These are phyloP conservation scores for Pterocles burchelli DNA, from an alignment of 2,113 vertebrate genomes.

Conservation along the genomic window DNA sequence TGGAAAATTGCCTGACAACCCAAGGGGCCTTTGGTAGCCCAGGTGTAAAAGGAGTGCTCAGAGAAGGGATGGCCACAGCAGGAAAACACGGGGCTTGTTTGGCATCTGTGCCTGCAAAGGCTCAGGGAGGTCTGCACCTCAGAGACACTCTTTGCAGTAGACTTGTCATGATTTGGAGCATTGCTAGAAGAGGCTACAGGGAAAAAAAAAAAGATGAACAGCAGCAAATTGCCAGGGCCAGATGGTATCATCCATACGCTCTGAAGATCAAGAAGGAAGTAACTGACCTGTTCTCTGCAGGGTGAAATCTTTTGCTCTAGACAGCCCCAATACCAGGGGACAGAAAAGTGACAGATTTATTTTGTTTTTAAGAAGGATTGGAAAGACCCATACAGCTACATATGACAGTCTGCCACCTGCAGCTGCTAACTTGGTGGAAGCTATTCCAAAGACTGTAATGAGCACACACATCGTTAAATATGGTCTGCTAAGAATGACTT, in stretches of 20 bases:
- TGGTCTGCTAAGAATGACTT: not conserved
- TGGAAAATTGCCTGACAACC: not conserved
- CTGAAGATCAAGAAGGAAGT: not conserved
- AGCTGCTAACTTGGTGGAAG: not conserved
- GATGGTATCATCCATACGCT: not conserved
- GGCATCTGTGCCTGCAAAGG: not conserved
- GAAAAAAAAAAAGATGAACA: not conserved
- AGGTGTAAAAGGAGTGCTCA: not conserved
- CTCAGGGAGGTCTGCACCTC: not conserved
- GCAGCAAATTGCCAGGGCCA: not conserved
- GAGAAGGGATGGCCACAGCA: not conserved
- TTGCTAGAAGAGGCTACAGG: not conserved
- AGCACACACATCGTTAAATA: not conserved
- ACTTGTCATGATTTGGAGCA: not conserved
- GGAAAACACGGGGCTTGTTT: not conserved
- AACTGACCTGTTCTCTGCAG: not conserved
- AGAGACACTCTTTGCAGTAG: not conserved
- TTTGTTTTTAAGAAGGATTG: not conserved
- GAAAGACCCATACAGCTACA: not conserved
- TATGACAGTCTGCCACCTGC: not conserved
- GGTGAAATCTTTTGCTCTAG: not conserved
- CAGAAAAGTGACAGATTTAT: not conserved
- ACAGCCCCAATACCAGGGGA: not conserved
- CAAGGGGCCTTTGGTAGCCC: not conserved
- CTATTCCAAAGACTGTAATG: not conserved